These are phyloP conservation scores for Clinocottus analis DNA, from an alignment of 2,113 vertebrate genomes.

Conservation along the genomic window DNA sequence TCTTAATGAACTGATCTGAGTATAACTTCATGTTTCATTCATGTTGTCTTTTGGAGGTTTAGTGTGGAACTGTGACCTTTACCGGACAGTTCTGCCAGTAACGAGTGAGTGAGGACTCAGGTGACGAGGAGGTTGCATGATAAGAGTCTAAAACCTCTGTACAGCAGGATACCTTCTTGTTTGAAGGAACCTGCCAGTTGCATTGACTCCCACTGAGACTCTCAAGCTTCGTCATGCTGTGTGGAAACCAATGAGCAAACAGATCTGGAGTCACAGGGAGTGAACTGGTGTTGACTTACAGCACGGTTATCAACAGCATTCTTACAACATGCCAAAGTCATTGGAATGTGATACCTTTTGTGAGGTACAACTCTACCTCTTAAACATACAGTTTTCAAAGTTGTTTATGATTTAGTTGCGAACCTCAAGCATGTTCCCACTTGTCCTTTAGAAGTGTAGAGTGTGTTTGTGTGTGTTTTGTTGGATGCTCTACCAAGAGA, in stretches of 20 bases:
- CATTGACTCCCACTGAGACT: not conserved
- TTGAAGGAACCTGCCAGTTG: slow-evolving; percentile 1
- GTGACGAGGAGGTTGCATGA: not conserved
- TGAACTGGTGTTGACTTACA: not conserved
- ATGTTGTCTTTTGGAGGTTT: not conserved
- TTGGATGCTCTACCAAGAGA: not conserved
- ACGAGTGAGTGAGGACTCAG: not conserved
- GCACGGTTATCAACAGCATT: not conserved
- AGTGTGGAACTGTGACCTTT: not conserved
- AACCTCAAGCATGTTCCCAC: not conserved
- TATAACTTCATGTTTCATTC: not conserved
- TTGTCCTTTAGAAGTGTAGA: no score
- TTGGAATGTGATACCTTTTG: not conserved
- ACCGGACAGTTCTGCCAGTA: not conserved
- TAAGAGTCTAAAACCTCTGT: not conserved
- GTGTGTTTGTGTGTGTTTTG: not conserved
- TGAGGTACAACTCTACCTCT: not conserved
- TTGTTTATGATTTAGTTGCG: not conserved
- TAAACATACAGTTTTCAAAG: not conserved
- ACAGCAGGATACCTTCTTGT: not conserved
- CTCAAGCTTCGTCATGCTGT: not conserved
- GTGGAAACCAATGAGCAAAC: slow-evolving; percentile 38
- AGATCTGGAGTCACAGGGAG: slow-evolving; percentile 5
- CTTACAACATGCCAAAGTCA: slow-evolving; percentile 6
- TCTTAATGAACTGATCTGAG: not conserved